A percentile compares a stretch with the other conserved stretches of the same genome.
phyloP scores from a whole-genome alignment of 2,888 invertebrate species.

The Orthosia cruda region DNA sequence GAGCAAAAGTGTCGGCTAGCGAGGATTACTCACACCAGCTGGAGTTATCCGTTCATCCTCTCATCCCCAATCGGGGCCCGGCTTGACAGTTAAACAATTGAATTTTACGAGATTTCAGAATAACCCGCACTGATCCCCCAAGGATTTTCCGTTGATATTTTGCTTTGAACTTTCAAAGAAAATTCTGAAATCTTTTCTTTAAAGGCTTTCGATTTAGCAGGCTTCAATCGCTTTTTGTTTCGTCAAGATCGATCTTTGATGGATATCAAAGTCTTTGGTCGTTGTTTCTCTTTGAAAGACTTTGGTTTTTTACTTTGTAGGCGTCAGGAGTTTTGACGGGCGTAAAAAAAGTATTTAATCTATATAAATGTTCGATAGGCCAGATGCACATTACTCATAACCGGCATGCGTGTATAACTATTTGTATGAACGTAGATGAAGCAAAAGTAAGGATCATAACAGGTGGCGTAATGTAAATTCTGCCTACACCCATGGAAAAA shows the following conservation, averaged over 20 bases:
- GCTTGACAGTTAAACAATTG: constrained; percentile 62
- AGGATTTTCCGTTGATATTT: constrained; percentile 47
- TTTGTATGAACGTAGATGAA: too few relatives aligned
- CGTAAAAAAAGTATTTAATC: not conserved
- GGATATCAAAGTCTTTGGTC: constrained; percentile 25
- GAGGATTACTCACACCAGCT: constrained; percentile 51
- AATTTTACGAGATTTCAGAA: constrained; percentile 61
- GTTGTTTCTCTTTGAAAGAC: constrained; percentile 24
- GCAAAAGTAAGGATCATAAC: too few relatives aligned
- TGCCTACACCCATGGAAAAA: too few relatives aligned
- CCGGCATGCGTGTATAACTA: too few relatives aligned
- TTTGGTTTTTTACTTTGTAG: constrained; percentile 26
- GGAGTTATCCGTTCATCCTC: constrained; percentile 26
- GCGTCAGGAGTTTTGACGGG: constrained; percentile 13
- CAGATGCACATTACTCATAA: too few relatives aligned
- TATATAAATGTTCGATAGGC: not conserved
- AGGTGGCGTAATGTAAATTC: too few relatives aligned
- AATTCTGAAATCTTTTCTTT: constrained; percentile 28
- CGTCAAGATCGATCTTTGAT: constrained; percentile 20
- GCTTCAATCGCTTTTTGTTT: constrained; percentile 24
- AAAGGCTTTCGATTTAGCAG: constrained; percentile 27
- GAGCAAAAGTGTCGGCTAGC: constrained; percentile 28
- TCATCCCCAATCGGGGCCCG: constrained; percentile 54
- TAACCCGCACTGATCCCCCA: constrained; percentile 29
- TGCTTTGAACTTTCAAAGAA: constrained; percentile 43